Evolutionary conservation across 2,888 invertebrate species (phyloP).

Genomic region (Heteromyza rotundicornis): DNA sequence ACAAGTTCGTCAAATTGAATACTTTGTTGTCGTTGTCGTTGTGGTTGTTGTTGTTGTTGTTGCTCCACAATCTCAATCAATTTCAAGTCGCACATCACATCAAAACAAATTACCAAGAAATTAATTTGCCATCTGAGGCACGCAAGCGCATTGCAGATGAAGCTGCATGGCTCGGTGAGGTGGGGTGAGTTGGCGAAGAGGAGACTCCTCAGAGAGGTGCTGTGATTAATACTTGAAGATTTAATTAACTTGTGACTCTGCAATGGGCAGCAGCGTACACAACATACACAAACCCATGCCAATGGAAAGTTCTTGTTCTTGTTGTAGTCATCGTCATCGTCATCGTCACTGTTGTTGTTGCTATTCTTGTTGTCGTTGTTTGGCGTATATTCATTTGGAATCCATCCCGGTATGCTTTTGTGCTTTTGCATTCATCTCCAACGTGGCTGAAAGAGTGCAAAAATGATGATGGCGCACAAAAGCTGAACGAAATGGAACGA

Average conservation of each 20-base stretch:
- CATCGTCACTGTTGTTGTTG: constrained; percentile 6
- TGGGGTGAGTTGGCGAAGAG: constrained; percentile 11
- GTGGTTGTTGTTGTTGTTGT: constrained; percentile 21
- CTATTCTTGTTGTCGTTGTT: constrained; percentile 14
- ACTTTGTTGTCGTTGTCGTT: constrained; percentile 15
- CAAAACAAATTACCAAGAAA: constrained; percentile 58
- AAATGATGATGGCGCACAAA: constrained; percentile 3
- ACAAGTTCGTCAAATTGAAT: constrained; percentile 10
- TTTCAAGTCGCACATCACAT: constrained; percentile 53
- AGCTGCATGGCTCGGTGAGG: too few species aligned
- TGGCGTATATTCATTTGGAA: neutral
- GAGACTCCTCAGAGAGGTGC: constrained; percentile 35
- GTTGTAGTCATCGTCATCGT: constrained; percentile 10
- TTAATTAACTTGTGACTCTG: constrained; percentile 52
- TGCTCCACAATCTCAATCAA: constrained; percentile 52
- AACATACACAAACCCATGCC: too few species aligned
- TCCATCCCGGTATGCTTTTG: neutral
- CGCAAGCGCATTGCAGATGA: constrained; percentile 53
- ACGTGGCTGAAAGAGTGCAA: neutral
- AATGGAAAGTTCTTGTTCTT: constrained; percentile 11
- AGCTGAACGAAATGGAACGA: neutral
- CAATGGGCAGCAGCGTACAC: constrained; percentile 19
- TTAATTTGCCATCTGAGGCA: constrained; percentile 56
- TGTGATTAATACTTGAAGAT: constrained; percentile 57
- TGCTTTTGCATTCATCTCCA: constrained; percentile 1